Evolutionary conservation across 2,113 vertebrate genomes (phyloP).

Genomic region (Lamprologus ornatipinnis): DNA sequence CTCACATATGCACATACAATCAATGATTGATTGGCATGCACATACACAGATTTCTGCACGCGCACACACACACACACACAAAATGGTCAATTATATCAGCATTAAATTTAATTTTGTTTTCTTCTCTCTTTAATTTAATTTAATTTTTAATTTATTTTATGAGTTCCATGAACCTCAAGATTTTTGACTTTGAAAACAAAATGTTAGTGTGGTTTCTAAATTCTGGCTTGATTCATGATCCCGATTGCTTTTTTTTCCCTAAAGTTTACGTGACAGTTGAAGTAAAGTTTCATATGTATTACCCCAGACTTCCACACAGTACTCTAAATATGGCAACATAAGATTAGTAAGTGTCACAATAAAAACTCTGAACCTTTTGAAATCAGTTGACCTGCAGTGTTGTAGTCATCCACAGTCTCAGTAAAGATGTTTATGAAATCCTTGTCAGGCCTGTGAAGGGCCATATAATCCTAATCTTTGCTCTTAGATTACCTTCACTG

Average conservation of each 20-base stretch:
- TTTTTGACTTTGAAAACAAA: neutral
- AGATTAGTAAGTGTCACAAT: neutral
- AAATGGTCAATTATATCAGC: neutral
- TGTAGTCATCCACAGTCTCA: neutral
- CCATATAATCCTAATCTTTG: neutral
- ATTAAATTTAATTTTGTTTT: neutral
- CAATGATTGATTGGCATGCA: neutral
- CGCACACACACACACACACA: neutral
- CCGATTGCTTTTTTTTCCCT: rapidly evolving
- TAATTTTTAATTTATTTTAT: neutral
- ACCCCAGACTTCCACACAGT: neutral
- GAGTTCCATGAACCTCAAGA: neutral
- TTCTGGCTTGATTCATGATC: neutral
- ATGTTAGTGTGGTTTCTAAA: neutral
- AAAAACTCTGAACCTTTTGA: neutral
- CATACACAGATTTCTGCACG: neutral
- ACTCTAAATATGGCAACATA: neutral
- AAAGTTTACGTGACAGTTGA: neutral
- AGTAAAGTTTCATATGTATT: neutral
- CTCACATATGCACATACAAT: neutral
- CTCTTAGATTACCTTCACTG: neutral
- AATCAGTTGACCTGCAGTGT: neutral
- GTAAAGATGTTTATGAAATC: neutral
- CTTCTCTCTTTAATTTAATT: neutral
- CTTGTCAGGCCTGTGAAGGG: neutral